Percentiles rank a stretch among this genome's conserved stretches.
phyloP scores from a whole-genome alignment of 2,888 invertebrate genomes.

The Andricus quercusramuli region DNA sequence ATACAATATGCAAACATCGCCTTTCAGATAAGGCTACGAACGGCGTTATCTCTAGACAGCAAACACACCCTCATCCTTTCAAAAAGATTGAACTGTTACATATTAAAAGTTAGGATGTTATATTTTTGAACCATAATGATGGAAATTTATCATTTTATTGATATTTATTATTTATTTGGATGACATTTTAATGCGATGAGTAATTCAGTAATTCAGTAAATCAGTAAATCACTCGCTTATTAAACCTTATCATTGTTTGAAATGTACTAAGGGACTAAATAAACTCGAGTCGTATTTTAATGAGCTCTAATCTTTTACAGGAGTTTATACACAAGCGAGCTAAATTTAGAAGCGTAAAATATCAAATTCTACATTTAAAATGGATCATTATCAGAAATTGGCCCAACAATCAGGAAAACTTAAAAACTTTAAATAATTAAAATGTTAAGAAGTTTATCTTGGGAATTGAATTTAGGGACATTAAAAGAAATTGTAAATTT shows the following conservation, averaged over 20 bases:
- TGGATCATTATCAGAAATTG: no score
- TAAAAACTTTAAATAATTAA: no score
- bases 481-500: neutral
- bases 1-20: slow-evolving; percentile 17
- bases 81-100: slow-evolving; percentile 9
- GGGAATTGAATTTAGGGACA: neutral
- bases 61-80: slow-evolving; percentile 26
- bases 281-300: neutral
- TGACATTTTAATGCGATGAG: neutral
- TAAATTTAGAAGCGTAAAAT: neutral
- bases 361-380: neutral
- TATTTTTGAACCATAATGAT: neutral
- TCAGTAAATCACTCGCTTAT: slow-evolving; percentile 16
- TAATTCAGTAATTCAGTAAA: neutral
- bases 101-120: slow-evolving; percentile 13
- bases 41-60: slow-evolving; percentile 11
- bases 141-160: neutral
- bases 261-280: neutral
- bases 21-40: slow-evolving; percentile 23
- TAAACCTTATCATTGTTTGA: slow-evolving; percentile 11
- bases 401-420: no score
- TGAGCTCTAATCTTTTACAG: neutral
- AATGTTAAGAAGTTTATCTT: no score
- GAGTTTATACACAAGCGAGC: neutral
- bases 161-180: neutral